Conservation (phyloP, 2,113 vertebrate genomes). For the Genyomyrus donnyi region DNA sequence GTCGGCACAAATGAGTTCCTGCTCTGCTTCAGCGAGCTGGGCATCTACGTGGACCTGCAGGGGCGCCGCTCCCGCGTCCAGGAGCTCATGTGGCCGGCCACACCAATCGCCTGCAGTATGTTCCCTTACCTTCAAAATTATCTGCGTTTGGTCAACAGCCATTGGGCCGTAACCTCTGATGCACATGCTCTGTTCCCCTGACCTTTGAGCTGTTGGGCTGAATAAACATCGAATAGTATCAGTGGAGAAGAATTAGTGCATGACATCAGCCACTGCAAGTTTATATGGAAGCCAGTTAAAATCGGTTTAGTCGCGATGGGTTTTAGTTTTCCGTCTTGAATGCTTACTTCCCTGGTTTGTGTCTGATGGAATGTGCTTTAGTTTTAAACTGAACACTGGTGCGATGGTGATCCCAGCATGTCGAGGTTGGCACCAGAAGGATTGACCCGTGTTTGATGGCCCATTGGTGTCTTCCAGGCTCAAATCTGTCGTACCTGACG, state of each 20-base stretch:
- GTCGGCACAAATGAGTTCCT: slow-evolving; percentile 75
- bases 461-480: slow-evolving; percentile 57
- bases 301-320: background rate
- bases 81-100: slow-evolving; percentile 97
- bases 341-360: background rate
- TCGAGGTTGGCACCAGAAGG: background rate
- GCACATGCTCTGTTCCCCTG: background rate
- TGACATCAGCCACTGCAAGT: background rate
- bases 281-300: background rate
- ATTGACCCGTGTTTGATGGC: background rate
- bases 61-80: slow-evolving; percentile 81
- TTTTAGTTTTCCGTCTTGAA: background rate
- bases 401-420: background rate
- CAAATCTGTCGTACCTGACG: slow-evolving; percentile 76
- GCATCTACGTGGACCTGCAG: slow-evolving; percentile 87
- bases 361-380: background rate
- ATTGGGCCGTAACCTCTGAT: background rate
- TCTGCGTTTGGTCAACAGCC: background rate
- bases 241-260: background rate
- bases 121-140: slow-evolving; percentile 24
- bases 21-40: slow-evolving; percentile 95
- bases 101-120: slow-evolving; percentile 90
- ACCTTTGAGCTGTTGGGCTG: background rate
- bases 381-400: background rate
- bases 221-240: background rate